These are phyloP conservation scores for Geopemphigus sp. DNA, from an alignment of 1,140 invertebrate species.

Conservation along the genomic window DNA sequence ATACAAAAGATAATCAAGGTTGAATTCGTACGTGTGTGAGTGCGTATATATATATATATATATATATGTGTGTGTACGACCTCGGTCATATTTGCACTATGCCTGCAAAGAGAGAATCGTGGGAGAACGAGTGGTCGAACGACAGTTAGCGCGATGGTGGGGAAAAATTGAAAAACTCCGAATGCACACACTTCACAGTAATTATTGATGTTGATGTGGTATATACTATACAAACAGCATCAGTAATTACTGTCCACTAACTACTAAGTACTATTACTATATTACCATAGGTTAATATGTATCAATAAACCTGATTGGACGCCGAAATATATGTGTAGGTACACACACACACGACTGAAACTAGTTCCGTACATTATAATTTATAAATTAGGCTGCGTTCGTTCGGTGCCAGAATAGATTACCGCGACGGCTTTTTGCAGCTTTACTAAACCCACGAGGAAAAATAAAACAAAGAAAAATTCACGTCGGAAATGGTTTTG, in stretches of 20 bases:
- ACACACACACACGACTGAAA: neutral
- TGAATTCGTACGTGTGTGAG: neutral
- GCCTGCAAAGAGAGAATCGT: too few relatives aligned
- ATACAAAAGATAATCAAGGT: conserved; percentile 27
- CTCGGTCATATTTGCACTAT: neutral
- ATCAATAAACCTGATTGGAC: neutral
- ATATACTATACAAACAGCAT: neutral
- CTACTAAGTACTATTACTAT: neutral
- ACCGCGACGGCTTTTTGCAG: neutral
- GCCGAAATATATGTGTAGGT: neutral
- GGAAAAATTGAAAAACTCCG: conserved; percentile 22
- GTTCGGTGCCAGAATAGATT: conserved; percentile 20
- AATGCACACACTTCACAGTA: neutral
- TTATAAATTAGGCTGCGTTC: neutral
- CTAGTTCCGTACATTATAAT: conserved; percentile 3
- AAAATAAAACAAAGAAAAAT: neutral
- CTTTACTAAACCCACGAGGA: neutral
- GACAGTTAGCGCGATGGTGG: too few relatives aligned
- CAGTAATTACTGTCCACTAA: neutral
- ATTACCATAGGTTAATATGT: neutral
- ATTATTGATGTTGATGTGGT: conserved; percentile 30
- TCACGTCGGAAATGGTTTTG: neutral
- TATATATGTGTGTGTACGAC: too few relatives aligned
- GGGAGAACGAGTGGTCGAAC: neutral
- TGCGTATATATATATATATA: too few relatives aligned